Percentiles rank a stretch among this genome's conserved stretches.
Evolutionary conservation across 2,113 vertebrate species (phyloP).

Genomic region (Ictalurus punctatus): DNA sequence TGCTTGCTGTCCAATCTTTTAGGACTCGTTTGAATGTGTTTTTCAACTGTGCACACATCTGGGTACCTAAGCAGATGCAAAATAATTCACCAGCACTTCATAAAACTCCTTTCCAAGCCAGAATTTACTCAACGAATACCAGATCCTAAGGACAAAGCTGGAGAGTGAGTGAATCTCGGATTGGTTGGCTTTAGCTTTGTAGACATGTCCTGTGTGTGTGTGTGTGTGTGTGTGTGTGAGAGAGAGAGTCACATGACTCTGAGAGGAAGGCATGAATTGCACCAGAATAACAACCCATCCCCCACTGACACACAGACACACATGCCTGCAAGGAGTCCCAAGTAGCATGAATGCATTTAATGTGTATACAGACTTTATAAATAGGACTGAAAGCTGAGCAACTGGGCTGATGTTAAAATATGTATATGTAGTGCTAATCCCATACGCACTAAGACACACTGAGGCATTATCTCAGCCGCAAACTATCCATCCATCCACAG

Average conservation of each 20-base stretch:
- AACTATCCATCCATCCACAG: not conserved
- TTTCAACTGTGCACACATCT: not conserved
- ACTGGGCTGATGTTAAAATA: slow-evolving; percentile 13
- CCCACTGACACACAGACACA: slow-evolving; percentile 49
- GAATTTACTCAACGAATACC: slow-evolving; percentile 41
- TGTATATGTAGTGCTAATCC: not conserved
- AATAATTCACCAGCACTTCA: slow-evolving; percentile 31
- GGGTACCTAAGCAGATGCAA: not conserved
- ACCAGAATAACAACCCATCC: slow-evolving; percentile 52
- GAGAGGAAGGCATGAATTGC: slow-evolving; percentile 26
- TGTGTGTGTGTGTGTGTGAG: slow-evolving; percentile 9
- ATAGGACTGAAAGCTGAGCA: not conserved
- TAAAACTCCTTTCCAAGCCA: slow-evolving; percentile 39
- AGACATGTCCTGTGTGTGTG: not conserved
- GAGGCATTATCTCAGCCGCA: not conserved
- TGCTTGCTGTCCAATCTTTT: not conserved
- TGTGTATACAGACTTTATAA: slow-evolving; percentile 22
- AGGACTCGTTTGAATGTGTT: slow-evolving; percentile 21
- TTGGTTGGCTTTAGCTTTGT: slow-evolving; percentile 35
- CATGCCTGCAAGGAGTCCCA: slow-evolving; percentile 18
- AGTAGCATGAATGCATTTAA: not conserved
- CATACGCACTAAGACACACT: not conserved
- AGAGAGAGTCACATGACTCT: slow-evolving; percentile 43
- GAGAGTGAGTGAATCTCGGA: not conserved
- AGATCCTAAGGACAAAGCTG: slow-evolving; percentile 9